Evolutionary conservation across 1,140 invertebrate genomes (phyloP), one percentile per base, ranked within the genome.

Genomic region (Euwallacea similis): DNA sequence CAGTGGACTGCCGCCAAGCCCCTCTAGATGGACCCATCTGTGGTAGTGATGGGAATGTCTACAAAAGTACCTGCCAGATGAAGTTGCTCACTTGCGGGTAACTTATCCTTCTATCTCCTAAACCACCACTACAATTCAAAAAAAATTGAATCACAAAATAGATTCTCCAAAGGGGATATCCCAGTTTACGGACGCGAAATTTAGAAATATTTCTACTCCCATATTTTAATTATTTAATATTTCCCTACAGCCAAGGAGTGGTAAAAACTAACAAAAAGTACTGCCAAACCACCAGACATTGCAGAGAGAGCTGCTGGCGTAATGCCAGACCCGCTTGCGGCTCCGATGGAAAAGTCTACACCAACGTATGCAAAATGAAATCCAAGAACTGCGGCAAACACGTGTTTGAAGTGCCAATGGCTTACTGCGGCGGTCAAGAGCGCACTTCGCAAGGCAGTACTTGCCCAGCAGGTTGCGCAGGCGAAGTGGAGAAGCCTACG

Each of bases 11-110:
- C 79, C 90, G 91, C 13, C 89, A 88, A 75, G 92, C 91, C 0
- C 92, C 92, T 0, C 85, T 90, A 56, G 93, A 95, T 78, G 93
- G 93, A 13, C 94, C 94, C 0, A 90, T 97, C 73, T 98, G 96
- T 79, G 95, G 92, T 8, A 93, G 90, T 64, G 93, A 98, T 80
- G 94, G 95, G 42, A 94, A 94, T 77, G 94, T 96, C 0, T 98
- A 98, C 84, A 92, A 91, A 76, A 97, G 91, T 68, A 95, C 93
- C 7, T 98, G 96, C 80, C 91, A 95, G 75, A 95, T 98, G 92
- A 94, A 94, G 79, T 85, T 93, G 60, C 84, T 92, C 6, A 96
- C 94, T 54, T 96, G 94, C 82, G 92, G 93, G 90, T 93, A 85
- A 85, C 85, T 50, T 4, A 33, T 33, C 4, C 46, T 50, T 50